A percentile compares a stretch with the other conserved stretches of the same genome.
phyloP scores from a whole-genome alignment of 2,888 invertebrate genomes.

The Gymnocheta viridis region DNA sequence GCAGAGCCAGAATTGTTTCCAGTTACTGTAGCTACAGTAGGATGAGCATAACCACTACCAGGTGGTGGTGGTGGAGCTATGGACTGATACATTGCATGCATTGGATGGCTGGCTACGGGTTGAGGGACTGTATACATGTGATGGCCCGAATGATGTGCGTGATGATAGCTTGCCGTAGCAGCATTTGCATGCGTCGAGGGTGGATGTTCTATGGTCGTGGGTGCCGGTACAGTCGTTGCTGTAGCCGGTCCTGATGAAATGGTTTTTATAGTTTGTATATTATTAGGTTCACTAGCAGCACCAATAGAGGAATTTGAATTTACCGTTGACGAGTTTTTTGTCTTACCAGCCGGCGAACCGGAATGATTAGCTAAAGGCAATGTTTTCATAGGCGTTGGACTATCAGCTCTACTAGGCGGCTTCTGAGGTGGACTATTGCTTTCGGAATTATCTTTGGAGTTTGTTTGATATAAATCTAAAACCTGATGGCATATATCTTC shows the following conservation, averaged over 20 bases:
- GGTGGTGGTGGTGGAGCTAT: conserved; percentile 79
- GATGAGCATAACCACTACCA: conserved; percentile 71
- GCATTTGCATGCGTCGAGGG: conserved; percentile 61
- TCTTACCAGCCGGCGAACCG: conserved; percentile 69
- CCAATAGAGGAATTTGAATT: conserved; percentile 31
- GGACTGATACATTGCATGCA: conserved; percentile 81
- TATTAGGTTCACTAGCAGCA: conserved; percentile 73
- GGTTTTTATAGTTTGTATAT: conserved; percentile 78
- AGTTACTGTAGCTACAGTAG: conserved; percentile 60
- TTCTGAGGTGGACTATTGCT: conserved; percentile 82
- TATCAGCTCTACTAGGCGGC: conserved; percentile 86
- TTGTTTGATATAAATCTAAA: conserved; percentile 92
- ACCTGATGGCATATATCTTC: conserved; percentile 99
- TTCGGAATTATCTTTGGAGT: conserved; percentile 85
- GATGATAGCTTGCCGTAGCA: conserved; percentile 65
- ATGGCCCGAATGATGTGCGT: conserved; percentile 57
- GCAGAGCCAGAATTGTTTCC: conserved; percentile 54
- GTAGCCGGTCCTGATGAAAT: conserved; percentile 73
- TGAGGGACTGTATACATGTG: conserved; percentile 71
- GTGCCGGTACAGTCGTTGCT: conserved; percentile 70
- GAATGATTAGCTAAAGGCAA: conserved; percentile 67
- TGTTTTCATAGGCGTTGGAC: conserved; percentile 79
- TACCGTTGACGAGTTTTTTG: conserved; percentile 56
- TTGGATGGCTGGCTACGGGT: conserved; percentile 68
- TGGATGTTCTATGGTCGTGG: conserved; percentile 67